phyloP scores from a whole-genome alignment of 2,113 vertebrate species.

The Bubo bubo region DNA sequence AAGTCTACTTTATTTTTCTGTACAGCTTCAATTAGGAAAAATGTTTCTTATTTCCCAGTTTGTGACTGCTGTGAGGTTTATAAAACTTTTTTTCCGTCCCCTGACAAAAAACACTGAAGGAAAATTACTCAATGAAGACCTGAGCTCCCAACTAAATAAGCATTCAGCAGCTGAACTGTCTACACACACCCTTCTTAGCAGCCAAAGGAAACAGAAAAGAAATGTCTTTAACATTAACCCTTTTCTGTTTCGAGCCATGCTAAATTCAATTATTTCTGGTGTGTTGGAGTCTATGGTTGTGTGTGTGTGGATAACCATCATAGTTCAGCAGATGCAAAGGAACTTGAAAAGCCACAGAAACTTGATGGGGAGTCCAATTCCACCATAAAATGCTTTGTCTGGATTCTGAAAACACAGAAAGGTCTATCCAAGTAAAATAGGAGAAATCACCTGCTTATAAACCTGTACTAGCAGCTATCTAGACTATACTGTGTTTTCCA shows the following conservation, averaged over 20 bases:
- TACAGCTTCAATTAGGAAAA: neutral
- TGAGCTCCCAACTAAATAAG: neutral
- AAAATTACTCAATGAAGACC: neutral
- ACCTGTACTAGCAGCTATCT: neutral
- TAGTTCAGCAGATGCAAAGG: neutral
- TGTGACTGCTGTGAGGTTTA: neutral
- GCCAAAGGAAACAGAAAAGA: neutral
- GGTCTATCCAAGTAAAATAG: neutral
- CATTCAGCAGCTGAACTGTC: neutral
- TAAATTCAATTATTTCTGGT: neutral
- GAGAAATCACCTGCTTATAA: neutral
- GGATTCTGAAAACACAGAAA: neutral
- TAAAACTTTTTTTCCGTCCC: neutral
- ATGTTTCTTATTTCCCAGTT: neutral
- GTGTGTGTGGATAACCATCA: neutral
- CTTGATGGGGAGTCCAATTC: neutral
- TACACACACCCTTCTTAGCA: neutral
- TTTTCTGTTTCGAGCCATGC: neutral
- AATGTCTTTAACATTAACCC: neutral
- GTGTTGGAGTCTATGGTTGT: neutral
- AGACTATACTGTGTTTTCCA: neutral
- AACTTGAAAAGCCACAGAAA: neutral
- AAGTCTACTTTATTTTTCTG: neutral
- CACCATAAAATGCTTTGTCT: neutral
- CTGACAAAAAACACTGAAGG: neutral